These are phyloP conservation scores for Apodemia zela DNA, from an alignment of 2,888 invertebrate genomes.

Conservation along the genomic window DNA sequence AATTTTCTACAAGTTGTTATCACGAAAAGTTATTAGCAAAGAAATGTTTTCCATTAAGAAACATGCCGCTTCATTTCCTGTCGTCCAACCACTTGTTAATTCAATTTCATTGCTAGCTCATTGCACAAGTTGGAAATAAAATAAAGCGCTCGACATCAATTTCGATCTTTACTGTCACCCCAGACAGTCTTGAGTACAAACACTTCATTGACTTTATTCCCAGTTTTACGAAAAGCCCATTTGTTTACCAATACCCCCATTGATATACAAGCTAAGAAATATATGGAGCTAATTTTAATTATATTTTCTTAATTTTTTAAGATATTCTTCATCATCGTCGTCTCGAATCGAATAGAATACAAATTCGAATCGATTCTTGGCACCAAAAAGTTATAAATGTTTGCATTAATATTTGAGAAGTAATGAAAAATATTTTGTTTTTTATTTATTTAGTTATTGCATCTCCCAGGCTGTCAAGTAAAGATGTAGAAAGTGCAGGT, in stretches of 20 bases:
- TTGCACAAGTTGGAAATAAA: slow-evolving; percentile 14
- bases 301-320: background rate
- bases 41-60: slow-evolving; percentile 12
- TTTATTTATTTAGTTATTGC: no score
- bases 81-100: slow-evolving; percentile 11
- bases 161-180: background rate
- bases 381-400: no score
- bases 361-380: no score
- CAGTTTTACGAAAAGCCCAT: background rate
- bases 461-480: no score
- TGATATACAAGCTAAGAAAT: background rate
- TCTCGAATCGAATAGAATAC: no score
- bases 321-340: no score
- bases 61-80: slow-evolving; percentile 10
- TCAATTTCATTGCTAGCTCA: slow-evolving; percentile 1
- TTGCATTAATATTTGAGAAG: no score
- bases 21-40: slow-evolving; percentile 7
- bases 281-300: background rate
- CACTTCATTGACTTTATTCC: background rate
- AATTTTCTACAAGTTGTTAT: background rate
- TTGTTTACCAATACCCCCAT: background rate
- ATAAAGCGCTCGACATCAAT: slow-evolving; percentile 1
- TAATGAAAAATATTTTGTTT: no score
- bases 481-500: no score
- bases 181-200: background rate